These are phyloP conservation scores for Andrena trimmerana DNA, from an alignment of 2,888 invertebrate genomes.

Conservation along the genomic window DNA sequence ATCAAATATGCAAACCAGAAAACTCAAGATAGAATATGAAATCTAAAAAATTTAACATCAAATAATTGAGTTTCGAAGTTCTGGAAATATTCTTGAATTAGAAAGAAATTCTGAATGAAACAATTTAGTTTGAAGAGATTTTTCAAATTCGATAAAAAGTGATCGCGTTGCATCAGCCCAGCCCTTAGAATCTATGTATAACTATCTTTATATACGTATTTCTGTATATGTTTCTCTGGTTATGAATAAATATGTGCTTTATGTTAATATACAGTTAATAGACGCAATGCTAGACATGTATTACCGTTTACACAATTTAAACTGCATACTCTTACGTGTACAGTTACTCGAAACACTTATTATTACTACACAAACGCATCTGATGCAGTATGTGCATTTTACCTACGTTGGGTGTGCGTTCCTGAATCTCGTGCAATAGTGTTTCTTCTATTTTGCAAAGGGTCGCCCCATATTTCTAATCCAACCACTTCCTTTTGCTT, in stretches of 20 bases:
- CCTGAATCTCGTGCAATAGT: constrained; percentile 64
- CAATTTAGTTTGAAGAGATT: neutral
- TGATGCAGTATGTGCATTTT: constrained; percentile 65
- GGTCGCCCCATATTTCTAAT: neutral
- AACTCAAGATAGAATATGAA: no score
- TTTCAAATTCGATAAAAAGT: neutral
- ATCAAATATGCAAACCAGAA: neutral
- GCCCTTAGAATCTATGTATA: constrained; percentile 14
- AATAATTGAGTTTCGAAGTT: no score
- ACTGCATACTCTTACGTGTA: constrained; percentile 28
- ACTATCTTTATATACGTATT: constrained; percentile 32
- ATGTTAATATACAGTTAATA: constrained; percentile 38
- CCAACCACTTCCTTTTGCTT: neutral
- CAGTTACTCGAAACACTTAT: constrained; percentile 42
- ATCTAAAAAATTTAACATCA: no score
- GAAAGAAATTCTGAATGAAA: no score
- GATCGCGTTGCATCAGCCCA: constrained; percentile 3
- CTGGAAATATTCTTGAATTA: no score
- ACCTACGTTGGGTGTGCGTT: constrained; percentile 61
- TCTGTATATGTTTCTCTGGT: constrained; percentile 44
- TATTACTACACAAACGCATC: constrained; percentile 62
- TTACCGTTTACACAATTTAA: constrained; percentile 25
- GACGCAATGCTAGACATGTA: constrained; percentile 40
- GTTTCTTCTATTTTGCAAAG: constrained; percentile 35
- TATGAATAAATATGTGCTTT: constrained; percentile 17